Conservation (phyloP, 2,888 invertebrate genomes). For the Sinodicranocentrus sp. region DNA sequence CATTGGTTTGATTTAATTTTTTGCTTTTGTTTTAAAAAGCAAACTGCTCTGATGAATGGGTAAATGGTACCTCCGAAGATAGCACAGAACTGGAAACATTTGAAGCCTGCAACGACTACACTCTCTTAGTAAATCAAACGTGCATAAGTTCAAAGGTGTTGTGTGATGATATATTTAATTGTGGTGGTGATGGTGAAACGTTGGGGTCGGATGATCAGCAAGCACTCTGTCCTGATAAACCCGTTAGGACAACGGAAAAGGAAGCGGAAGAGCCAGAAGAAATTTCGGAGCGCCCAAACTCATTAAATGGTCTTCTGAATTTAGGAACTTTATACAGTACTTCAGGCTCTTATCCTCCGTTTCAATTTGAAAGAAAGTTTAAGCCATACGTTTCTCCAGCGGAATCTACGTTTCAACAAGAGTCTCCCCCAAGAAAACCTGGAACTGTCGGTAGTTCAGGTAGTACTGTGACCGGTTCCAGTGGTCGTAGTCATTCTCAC, state of each 20-base stretch:
- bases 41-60: slow-evolving; percentile 48
- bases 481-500: too few species aligned
- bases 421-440: slow-evolving; percentile 21
- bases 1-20: not conserved
- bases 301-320: slow-evolving; percentile 28
- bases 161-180: slow-evolving; percentile 69
- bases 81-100: slow-evolving; percentile 48
- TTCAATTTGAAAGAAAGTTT: slow-evolving; percentile 49
- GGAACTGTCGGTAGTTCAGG: not conserved
- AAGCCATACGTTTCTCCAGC: slow-evolving; percentile 45
- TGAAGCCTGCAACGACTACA: slow-evolving; percentile 64
- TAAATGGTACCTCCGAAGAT: slow-evolving; percentile 42
- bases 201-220: slow-evolving; percentile 68
- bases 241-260: slow-evolving; percentile 61
- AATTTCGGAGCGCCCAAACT: slow-evolving; percentile 31
- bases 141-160: slow-evolving; percentile 71
- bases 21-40: slow-evolving; percentile 21
- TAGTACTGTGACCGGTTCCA: not conserved
- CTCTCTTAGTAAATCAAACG: slow-evolving; percentile 55
- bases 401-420: slow-evolving; percentile 37
- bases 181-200: slow-evolving; percentile 68
- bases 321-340: slow-evolving; percentile 15
- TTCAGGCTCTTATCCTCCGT: slow-evolving; percentile 22
- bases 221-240: slow-evolving; percentile 63
- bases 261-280: slow-evolving; percentile 45